Percentiles rank a stretch among this genome's conserved stretches.
These are phyloP conservation scores for Volucella inanis DNA, from an alignment of 2,888 invertebrate species.

Conservation along the genomic window DNA sequence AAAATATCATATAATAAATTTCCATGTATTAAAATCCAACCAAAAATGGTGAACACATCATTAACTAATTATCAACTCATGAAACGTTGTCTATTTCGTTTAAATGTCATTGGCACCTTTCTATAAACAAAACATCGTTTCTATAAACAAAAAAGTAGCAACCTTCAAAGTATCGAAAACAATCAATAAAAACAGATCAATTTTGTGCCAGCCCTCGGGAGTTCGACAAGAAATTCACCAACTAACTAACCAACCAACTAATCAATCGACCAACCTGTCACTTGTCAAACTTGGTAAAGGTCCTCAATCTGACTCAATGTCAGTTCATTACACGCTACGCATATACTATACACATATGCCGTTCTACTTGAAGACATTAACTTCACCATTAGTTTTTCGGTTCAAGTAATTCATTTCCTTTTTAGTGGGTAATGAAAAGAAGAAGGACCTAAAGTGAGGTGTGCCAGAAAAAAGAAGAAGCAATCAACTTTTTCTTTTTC, in stretches of 20 bases:
- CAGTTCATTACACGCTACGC: constrained; percentile 56
- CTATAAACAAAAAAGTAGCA: background rate
- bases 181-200: constrained; percentile 53
- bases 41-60: too few relatives aligned
- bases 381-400: constrained; percentile 41
- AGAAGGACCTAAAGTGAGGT: too few relatives aligned
- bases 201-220: background rate
- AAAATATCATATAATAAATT: too few relatives aligned
- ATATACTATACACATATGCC: constrained; percentile 31
- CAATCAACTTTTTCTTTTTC: constrained; percentile 12
- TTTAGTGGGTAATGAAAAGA: background rate
- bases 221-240: background rate
- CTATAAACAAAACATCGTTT: background rate
- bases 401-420: constrained; percentile 43
- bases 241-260: background rate
- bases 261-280: constrained; percentile 44
- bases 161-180: constrained; percentile 19
- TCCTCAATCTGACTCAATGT: constrained; percentile 56
- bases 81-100: background rate
- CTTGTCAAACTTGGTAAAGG: constrained; percentile 51
- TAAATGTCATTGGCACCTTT: constrained; percentile 3
- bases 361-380: constrained; percentile 18
- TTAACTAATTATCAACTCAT: background rate
- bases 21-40: too few relatives aligned
- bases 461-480: background rate